Evolutionary conservation across 1,140 invertebrate genomes (phyloP), one percentile per base, ranked within the genome.

Genomic region (Holcopasites calliopsidis): DNA sequence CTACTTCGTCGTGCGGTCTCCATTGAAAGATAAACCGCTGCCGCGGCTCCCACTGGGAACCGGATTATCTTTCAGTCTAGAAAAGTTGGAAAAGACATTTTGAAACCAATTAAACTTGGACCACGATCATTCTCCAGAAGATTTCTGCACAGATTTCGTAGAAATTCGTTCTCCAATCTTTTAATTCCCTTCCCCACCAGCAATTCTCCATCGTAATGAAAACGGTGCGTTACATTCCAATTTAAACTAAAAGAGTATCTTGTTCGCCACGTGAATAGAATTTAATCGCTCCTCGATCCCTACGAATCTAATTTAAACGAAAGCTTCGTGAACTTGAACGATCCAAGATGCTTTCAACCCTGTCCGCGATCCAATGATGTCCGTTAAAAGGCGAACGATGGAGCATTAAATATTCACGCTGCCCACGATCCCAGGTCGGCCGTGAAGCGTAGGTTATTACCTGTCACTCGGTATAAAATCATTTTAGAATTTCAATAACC

Each of bases 401-500:
- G 55, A 47, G 26, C 42, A 68, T 82, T 77, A 77, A 85, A 82
- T 79, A 82, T 83, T 83, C 80, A 62, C 40, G 55, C 33, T 60
- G 21, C 42, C 47, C 38, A 60, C 31, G 55, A n/a, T 55, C 31
- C 47, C 55, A 78, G 76, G 74, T 81, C 79, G 77, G 80, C 78
- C 80, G 79, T 79, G 82, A 84, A 82, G 79, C 83, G 77, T 64
- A 77, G 83, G 80, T 89, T 89, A 91, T 91, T 90, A 88, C 88
- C 89, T 90, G 90, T 90, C 89, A 89, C 80, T 86, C 81, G 87
- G 52, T 85, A 88, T 90, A 89, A 91, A 90, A 90, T 91, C 88
- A 90, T 88, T 88, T 85, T 84, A 86, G 85, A 88, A 87, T 88
- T 90, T 90, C 88, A 89, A 90, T 90, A 89, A 88, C 78, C 86